Base-by-base conservation (phyloP, 2,888 invertebrate species). In the Drosophila pseudotalamancana region DNA sequence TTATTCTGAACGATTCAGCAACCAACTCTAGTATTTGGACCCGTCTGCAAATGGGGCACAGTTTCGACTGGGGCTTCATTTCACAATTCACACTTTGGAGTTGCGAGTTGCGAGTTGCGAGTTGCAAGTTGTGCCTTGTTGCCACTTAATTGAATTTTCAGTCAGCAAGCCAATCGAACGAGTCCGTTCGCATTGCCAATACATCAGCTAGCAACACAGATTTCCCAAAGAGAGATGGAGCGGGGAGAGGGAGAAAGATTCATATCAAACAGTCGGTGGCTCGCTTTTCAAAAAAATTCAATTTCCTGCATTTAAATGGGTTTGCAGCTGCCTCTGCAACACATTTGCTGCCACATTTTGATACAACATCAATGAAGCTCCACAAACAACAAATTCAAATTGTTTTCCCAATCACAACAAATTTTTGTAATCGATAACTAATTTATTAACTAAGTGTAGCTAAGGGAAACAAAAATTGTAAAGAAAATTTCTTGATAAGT, bases 281-380 rank as follows among this genome's bases (percentile, higher is more conserved):
- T 68, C 46, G 46, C 49, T 59, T 31, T 25, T 11, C 23, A 19
- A 27, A 49, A 60, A 82, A 85, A 86, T 86, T 86, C 73, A 81
- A 81, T 81, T 81, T 81, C 81, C 81, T 81, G 86, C 81, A 86
- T 70, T 82, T 79, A 86, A 80, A 86, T 86, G 70, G 80, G 70
- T 86, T 83, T 72, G 46, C 75, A 64, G 65, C 60, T 60, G 34
- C 59, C 62, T 55, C 39, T 40, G 35, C 42, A 61, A 60, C 67
- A n/a, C n/a, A n/a, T n/a, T n/a, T 45, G 62, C 9, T 61, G 45
- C 60, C 65, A 59, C 60, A 34, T 45, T 71, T 57, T 53, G 55
- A 50, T 63, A 49, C 63, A 43, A 49, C 63, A 43, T n/a, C 16
- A 11, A 9, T 25, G 14, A 42, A 42, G 25, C 4, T 4, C 16